Conservation (phyloP, 2,888 invertebrate genomes). For the Aphelenchoides bicaudatus region DNA sequence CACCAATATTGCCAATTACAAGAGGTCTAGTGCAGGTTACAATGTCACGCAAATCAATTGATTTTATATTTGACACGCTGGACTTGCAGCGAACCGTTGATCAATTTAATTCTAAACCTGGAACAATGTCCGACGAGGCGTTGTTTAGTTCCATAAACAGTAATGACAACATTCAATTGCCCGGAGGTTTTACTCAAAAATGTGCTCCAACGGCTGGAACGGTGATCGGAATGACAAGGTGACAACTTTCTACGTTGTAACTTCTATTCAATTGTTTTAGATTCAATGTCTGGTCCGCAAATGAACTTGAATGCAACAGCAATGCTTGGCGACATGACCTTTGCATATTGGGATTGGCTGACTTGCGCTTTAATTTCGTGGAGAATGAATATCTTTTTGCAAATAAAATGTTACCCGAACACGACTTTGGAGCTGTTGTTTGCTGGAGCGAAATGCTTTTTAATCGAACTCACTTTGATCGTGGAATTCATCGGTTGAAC, state of each 20-base stretch:
- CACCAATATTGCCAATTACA: slow-evolving; percentile 21
- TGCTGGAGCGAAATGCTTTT: slow-evolving; percentile 25
- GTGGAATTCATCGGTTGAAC: slow-evolving; percentile 11
- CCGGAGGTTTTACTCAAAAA: slow-evolving; percentile 29
- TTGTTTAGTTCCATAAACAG: slow-evolving; percentile 22
- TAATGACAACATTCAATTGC: slow-evolving; percentile 22
- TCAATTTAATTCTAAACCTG: slow-evolving; percentile 12
- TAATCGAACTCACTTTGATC: slow-evolving; percentile 19
- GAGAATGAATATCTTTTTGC: not conserved
- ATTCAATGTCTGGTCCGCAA: not conserved
- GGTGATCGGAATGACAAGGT: not conserved
- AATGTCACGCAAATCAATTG: slow-evolving; percentile 26
- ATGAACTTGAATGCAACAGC: not conserved
- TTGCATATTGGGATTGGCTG: slow-evolving; percentile 20
- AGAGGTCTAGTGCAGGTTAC: slow-evolving; percentile 25
- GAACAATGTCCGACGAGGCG: slow-evolving; percentile 24
- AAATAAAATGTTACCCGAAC: slow-evolving; percentile 21
- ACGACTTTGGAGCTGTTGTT: slow-evolving; percentile 25
- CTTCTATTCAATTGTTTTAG: not conserved
- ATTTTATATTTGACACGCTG: slow-evolving; percentile 23
- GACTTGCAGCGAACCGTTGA: slow-evolving; percentile 20
- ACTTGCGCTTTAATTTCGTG: slow-evolving; percentile 2
- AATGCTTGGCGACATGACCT: slow-evolving; percentile 13
- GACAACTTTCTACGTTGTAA: too few relatives aligned
- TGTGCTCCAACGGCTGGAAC: slow-evolving; percentile 17